Percentiles rank a stretch among this genome's conserved stretches.
phyloP scores from a whole-genome alignment of 1,140 invertebrate species.

The Sipha flava region DNA sequence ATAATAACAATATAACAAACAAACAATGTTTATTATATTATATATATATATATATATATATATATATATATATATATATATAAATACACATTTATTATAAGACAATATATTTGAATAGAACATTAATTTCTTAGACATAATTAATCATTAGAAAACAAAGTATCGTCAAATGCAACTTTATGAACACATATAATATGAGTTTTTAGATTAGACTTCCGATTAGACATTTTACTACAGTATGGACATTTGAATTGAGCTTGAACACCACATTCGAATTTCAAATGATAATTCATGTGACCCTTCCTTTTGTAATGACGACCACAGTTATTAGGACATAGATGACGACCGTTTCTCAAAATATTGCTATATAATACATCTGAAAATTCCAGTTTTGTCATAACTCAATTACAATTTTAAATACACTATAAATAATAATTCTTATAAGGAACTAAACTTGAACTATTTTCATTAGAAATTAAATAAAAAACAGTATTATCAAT shows the following conservation, averaged over 20 bases:
- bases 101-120: neutral
- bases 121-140: neutral
- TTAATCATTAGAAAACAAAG: neutral
- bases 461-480: neutral
- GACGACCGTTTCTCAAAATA: neutral
- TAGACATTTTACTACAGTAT: constrained; percentile 44
- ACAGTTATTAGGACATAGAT: constrained; percentile 42
- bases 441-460: neutral
- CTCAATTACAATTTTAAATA: neutral
- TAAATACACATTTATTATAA: no score
- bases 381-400: neutral
- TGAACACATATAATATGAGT: neutral
- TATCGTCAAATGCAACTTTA: neutral
- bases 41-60: no score
- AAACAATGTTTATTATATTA: no score
- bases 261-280: constrained; percentile 48
- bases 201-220: constrained; percentile 8
- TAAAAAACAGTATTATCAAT: neutral
- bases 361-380: neutral
- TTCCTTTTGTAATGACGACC: constrained; percentile 35
- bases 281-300: constrained; percentile 44
- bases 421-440: neutral
- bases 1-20: no score
- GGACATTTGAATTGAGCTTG: constrained; percentile 46
- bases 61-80: no score